Conservation (phyloP, 2,113 vertebrate genomes). For the Regulus satrapa region DNA sequence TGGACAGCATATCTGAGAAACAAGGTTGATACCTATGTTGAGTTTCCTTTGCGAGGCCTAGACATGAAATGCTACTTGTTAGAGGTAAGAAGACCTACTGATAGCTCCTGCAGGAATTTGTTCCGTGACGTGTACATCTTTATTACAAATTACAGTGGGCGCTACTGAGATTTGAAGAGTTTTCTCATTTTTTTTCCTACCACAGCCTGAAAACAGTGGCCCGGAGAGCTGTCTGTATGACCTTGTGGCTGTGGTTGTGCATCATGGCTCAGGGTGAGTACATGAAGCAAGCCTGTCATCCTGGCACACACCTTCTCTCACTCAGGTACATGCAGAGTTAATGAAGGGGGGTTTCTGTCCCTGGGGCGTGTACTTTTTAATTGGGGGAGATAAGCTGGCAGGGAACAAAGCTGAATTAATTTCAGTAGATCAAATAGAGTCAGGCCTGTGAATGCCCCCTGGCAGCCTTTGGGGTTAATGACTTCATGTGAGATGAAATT, state of each 20-base stretch:
- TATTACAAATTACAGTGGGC: not conserved
- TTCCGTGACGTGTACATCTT: rapidly evolving
- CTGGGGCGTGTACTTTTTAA: not conserved
- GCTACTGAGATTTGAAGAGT: not conserved
- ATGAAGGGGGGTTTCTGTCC: not conserved
- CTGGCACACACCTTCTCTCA: not conserved
- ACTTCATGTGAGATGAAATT: not conserved
- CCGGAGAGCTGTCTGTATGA: constrained; percentile 90
- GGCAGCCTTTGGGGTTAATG: not conserved
- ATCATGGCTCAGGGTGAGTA: constrained; percentile 96
- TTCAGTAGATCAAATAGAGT: rapidly evolving
- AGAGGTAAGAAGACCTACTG: constrained; percentile 75
- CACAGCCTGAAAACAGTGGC: constrained; percentile 86
- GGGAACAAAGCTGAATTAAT: not conserved
- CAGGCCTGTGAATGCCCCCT: not conserved
- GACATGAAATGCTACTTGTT: constrained; percentile 95
- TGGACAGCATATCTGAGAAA: constrained; percentile 98
- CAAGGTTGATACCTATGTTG: constrained; percentile 95
- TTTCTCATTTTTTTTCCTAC: not conserved
- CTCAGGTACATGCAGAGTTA: not conserved
- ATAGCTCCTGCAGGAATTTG: not conserved
- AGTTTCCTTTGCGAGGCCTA: constrained; percentile 89
- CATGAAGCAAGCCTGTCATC: not conserved
- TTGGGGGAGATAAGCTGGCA: not conserved
- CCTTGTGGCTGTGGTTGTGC: constrained; percentile 92